phyloP scores from a whole-genome alignment of 2,888 invertebrate genomes.

The Athripsodes cinereus region DNA sequence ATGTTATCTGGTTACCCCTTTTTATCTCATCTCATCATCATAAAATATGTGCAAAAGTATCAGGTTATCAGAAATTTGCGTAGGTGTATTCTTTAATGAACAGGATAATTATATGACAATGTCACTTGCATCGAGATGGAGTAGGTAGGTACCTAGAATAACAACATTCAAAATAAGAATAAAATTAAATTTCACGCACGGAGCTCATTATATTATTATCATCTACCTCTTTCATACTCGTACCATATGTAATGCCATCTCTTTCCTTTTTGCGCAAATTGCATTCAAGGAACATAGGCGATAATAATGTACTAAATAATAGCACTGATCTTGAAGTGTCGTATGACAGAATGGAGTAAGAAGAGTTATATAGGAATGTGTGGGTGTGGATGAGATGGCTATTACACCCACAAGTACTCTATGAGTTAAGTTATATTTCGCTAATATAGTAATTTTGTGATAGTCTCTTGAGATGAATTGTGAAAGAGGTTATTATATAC shows the following conservation, averaged over 20 bases:
- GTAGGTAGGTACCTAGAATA: neutral
- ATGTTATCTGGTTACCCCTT: neutral
- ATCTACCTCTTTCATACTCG: neutral
- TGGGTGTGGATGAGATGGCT: neutral
- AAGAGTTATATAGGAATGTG: neutral
- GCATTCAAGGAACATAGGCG: neutral
- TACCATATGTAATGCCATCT: neutral
- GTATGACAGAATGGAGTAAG: conserved; percentile 30
- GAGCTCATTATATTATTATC: neutral
- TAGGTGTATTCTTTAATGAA: neutral
- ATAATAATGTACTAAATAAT: conserved; percentile 21
- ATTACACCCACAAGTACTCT: neutral
- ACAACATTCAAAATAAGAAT: too few species aligned
- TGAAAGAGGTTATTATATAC: too few species aligned
- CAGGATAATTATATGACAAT: neutral
- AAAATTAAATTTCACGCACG: neutral
- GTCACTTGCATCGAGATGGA: neutral
- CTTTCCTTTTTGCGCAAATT: neutral
- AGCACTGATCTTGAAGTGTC: conserved; percentile 37
- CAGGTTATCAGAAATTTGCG: neutral
- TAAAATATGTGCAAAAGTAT: neutral
- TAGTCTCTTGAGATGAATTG: neutral
- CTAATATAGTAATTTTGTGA: neutral
- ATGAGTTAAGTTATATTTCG: neutral
- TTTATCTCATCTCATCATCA: neutral